Base-by-base conservation (phyloP, 2,888 invertebrate genomes). In the Phlogophora meticulosa region DNA sequence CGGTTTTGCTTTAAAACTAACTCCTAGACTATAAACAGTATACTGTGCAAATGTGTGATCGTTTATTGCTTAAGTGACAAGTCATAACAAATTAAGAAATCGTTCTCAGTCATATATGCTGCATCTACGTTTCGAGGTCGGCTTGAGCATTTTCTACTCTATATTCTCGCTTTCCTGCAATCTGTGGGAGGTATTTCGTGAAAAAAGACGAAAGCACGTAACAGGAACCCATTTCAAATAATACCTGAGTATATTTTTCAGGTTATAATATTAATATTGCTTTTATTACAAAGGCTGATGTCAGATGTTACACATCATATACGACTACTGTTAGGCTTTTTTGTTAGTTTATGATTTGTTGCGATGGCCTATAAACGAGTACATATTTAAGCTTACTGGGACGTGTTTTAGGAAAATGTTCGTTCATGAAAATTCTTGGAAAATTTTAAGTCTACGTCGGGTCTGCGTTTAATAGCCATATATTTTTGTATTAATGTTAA, bases 381-480 rank as follows among this genome's bases (percentile, higher is more conserved):
- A 53, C 32, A 38, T n/a, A 28, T 17, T 15, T 9, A 34, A 3
- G 24, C 17, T n/a, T 11, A 11, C 3, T 49, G 36, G 5, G 4
- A 9, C 15, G 9, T 24, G 20, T 22, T 28, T 10, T 5, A 22
- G 22, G 28, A 17, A 72, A 7, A 11, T 24, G n/a, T 28, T 20
- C 20, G 10, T 49, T 36, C 10, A 49, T 3, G 3, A 15, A 66
- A 53, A 28, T 13, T 48, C 2, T 53, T 53, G 17, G 40, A 15
- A 40, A 65, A 65, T 51, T 20, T 28, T 32, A 5, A 10, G 2
- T 49, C 52, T 15, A 53, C 40, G 46, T 24, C 11, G 40, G 52
- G 40, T 51, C 9, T 45, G 51, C 56, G 43, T 74, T 74, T 71
- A 66, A 52, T 67, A 75, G 52, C 68, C 40, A 74, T 66, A 66